A percentile compares a stretch with the other conserved stretches of the same genome.
phyloP scores from a whole-genome alignment of 2,113 vertebrate species.

The Saccopteryx leptura region DNA sequence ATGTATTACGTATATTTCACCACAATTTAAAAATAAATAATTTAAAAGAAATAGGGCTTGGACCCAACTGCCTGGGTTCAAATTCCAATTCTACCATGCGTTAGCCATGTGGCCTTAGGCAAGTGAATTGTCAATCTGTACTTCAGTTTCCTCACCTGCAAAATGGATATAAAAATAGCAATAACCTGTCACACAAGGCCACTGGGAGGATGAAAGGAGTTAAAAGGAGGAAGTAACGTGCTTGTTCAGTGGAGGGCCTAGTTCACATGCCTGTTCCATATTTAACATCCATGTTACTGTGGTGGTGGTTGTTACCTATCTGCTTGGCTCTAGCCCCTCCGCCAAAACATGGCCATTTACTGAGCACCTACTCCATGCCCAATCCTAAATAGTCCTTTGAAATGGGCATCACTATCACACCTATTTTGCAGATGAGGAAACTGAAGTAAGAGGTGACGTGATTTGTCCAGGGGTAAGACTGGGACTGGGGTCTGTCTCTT shows the following conservation, averaged over 20 bases:
- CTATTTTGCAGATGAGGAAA: not conserved
- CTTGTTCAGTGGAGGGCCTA: fast-evolving
- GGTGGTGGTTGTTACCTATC: not conserved
- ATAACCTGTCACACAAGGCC: not conserved
- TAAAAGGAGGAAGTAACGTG: not conserved
- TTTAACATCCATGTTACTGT: fast-evolving
- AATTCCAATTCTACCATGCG: not conserved
- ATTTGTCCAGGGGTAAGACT: not conserved
- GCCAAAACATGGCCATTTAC: fast-evolving
- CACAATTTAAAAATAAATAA: not conserved
- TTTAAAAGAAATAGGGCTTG: not conserved
- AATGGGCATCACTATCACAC: not conserved
- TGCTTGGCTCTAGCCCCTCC: not conserved
- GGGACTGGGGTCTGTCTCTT: not conserved
- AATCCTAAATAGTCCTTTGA: not conserved
- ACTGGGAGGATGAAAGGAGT: not conserved
- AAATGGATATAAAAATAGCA: not conserved
- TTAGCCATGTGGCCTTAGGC: fast-evolving
- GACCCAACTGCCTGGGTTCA: not conserved
- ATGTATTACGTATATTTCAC: not conserved
- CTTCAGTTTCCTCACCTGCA: not conserved
- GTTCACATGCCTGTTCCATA: fast-evolving
- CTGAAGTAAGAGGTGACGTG: not conserved
- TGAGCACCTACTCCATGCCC: not conserved
- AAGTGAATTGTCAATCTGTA: not conserved